Conservation (phyloP, 1,140 invertebrate genomes). For the Trichomalopsis sarcophagae region DNA sequence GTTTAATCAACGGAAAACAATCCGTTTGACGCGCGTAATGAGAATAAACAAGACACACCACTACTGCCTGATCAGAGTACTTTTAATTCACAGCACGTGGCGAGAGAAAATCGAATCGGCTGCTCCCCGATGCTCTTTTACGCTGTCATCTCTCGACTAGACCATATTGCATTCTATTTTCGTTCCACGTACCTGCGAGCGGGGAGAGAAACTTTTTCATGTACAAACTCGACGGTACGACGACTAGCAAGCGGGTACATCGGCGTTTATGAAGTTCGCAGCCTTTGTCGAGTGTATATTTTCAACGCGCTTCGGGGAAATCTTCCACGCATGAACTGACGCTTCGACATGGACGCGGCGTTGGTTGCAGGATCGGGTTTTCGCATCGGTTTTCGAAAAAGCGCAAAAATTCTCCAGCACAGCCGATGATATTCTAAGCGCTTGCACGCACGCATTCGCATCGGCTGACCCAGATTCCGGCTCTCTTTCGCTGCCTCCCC, state of each 20-base stretch:
- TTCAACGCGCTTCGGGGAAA: neutral
- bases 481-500: neutral
- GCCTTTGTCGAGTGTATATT: neutral
- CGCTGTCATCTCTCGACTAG: neutral
- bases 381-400: neutral
- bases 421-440: neutral
- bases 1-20: conserved; percentile 26
- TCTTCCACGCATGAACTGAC: neutral
- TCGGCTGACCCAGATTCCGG: conserved; percentile 25
- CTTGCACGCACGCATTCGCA: neutral
- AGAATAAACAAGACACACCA: neutral
- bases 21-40: neutral
- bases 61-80: neutral
- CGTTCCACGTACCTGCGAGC: no score
- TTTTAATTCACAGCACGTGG: neutral
- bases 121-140: neutral
- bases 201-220: no score
- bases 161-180: no score
- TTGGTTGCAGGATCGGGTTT: neutral
- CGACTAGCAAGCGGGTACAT: neutral
- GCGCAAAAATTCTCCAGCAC: neutral
- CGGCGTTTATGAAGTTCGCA: no score
- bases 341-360: neutral
- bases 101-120: neutral
- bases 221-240: no score